Conservation (phyloP, 1,140 invertebrate genomes). For the Cydia splendana region DNA sequence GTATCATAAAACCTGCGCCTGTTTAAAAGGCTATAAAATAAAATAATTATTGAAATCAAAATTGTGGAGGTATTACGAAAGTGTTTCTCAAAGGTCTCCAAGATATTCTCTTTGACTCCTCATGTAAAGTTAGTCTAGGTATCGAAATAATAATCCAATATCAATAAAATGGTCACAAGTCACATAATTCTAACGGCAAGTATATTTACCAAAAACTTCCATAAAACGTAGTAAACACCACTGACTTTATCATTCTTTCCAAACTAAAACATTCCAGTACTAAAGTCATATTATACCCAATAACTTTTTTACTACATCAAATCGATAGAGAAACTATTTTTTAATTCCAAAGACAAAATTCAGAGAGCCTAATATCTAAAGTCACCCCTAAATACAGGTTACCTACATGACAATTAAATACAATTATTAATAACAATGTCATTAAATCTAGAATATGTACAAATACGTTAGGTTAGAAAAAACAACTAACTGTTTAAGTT, state of each 20-base stretch:
- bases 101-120: too few relatives aligned
- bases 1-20: too few relatives aligned
- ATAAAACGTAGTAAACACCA: background rate
- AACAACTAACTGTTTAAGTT: slow-evolving; percentile 23
- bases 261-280: slow-evolving; percentile 31
- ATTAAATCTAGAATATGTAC: slow-evolving; percentile 66
- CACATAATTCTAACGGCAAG: background rate
- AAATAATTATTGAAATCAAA: too few relatives aligned
- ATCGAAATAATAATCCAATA: too few relatives aligned
- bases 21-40: too few relatives aligned
- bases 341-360: slow-evolving; percentile 52
- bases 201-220: background rate
- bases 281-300: slow-evolving; percentile 23
- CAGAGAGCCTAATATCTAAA: slow-evolving; percentile 48
- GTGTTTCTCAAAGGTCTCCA: too few relatives aligned
- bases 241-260: background rate
- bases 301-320: slow-evolving; percentile 39
- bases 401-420: slow-evolving; percentile 56
- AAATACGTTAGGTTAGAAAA: slow-evolving; percentile 36
- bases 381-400: slow-evolving; percentile 45
- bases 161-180: too few relatives aligned
- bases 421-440: slow-evolving; percentile 61
- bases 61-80: too few relatives aligned
- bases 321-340: slow-evolving; percentile 49
- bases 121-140: too few relatives aligned